Conservation (phyloP, 2,888 invertebrate genomes). For the Diaperis boleti region DNA sequence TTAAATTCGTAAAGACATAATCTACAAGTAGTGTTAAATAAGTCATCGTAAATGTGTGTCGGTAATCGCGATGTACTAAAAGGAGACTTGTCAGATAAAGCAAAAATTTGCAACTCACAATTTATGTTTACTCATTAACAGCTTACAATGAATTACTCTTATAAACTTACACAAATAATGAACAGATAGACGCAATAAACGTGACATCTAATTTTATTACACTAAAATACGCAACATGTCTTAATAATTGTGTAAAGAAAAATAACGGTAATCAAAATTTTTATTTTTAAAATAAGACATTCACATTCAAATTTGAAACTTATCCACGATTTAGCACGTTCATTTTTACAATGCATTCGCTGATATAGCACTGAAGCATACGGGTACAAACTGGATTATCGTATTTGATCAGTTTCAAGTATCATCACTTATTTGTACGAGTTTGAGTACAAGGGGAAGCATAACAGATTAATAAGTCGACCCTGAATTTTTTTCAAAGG, state of each 20-base stretch:
- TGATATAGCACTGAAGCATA: too few relatives aligned
- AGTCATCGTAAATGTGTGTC: too few relatives aligned
- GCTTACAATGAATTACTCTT: not conserved
- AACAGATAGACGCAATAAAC: not conserved
- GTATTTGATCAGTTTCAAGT: not conserved
- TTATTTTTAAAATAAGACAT: too few relatives aligned
- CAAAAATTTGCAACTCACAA: not conserved
- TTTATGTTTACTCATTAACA: not conserved
- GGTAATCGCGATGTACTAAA: too few relatives aligned
- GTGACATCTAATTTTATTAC: not conserved
- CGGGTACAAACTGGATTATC: not conserved
- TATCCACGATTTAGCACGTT: too few relatives aligned
- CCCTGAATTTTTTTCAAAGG: not conserved
- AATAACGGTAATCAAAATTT: too few relatives aligned
- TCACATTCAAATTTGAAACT: too few relatives aligned
- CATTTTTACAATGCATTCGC: too few relatives aligned
- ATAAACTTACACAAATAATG: not conserved
- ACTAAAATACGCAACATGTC: too few relatives aligned
- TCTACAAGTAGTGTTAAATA: too few relatives aligned
- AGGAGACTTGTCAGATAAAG: not conserved
- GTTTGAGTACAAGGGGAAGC: not conserved
- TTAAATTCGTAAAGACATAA: too few relatives aligned
- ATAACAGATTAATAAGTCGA: not conserved
- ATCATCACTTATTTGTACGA: not conserved
- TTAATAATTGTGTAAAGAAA: not conserved